Conservation (phyloP, 2,113 vertebrate genomes). For the Pachycephala philippinensis region DNA sequence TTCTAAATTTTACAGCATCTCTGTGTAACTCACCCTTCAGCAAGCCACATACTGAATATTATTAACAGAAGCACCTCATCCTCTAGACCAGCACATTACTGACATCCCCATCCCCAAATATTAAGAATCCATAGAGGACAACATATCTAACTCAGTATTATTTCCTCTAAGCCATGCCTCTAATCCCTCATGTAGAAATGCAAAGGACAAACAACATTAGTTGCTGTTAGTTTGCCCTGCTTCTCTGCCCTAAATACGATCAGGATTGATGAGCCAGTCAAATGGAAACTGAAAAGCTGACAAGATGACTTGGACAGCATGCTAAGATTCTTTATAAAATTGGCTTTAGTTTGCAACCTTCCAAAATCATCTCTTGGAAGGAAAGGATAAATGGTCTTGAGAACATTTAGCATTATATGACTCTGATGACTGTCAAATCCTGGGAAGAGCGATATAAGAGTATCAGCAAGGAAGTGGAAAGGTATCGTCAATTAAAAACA, state of each 20-base stretch:
- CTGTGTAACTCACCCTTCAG: not conserved
- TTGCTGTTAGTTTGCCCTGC: not conserved
- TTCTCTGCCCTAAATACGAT: not conserved
- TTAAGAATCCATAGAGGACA: not conserved
- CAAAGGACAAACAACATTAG: not conserved
- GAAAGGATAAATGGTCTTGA: not conserved
- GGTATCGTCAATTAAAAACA: not conserved
- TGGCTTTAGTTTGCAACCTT: not conserved
- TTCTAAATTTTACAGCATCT: not conserved
- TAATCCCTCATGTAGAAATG: fast-evolving
- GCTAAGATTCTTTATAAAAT: not conserved
- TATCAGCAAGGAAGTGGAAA: not conserved
- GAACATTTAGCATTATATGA: not conserved
- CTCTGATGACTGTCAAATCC: not conserved
- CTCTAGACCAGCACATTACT: not conserved
- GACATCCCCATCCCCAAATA: not conserved
- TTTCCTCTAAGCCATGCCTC: not conserved
- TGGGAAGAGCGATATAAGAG: not conserved
- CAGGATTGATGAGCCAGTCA: not conserved
- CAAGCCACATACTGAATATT: not conserved
- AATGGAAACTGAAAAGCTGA: not conserved
- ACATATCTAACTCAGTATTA: not conserved
- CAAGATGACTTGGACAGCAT: not conserved
- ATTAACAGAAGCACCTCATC: not conserved
- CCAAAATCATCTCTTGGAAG: not conserved